Evolutionary conservation across 2,113 vertebrate species (phyloP), one percentile per base, ranked within the genome.

Genomic region (Spea bombifrons): DNA sequence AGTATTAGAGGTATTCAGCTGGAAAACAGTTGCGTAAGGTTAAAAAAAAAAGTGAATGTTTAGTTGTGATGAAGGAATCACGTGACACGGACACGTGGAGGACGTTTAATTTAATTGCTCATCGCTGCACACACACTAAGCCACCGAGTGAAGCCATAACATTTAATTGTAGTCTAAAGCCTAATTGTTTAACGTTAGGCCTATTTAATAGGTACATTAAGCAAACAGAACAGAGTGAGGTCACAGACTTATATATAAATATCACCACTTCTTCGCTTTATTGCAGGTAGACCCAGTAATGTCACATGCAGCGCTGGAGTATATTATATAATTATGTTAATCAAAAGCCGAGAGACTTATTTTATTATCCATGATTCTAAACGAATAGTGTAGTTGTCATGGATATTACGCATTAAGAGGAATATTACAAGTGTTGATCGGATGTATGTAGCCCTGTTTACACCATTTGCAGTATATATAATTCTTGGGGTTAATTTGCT

Each of bases 161-260:
- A 59, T 75, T 17, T 75, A 66, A 75, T 75, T 53, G 63, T 63
- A 30, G 30, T 52, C 50, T 52, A 68, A 57, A 43, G 15, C 57
- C 43, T 76, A 57, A 76, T 69, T 76, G 52, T 76, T 45, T 66
- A 46, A 49, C 71, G 68, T 65, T 71, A 43, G 67, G 43, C 63
- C 50, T 65, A 47, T 67, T 79, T 79, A 78, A 79, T 79, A 30
- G 70, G 63, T 57, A 66, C 70, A 79, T 79, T 73, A 79, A 78
- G 49, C 77, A 73, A 79, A 66, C 61, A 72, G 49, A 47, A 66
- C 30, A 53, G 67, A 71, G 76, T 17, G 55, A 59, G 70, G 70
- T 73, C 61, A 64, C 63, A 73, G 70, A 66, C 49, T 79, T 57
- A n/a, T 79, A 8, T 30, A 47, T 73, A 79, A 79, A 64, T 59